phyloP scores from a whole-genome alignment of 2,888 invertebrate genomes.

The Lasioglossum oenotherae region DNA sequence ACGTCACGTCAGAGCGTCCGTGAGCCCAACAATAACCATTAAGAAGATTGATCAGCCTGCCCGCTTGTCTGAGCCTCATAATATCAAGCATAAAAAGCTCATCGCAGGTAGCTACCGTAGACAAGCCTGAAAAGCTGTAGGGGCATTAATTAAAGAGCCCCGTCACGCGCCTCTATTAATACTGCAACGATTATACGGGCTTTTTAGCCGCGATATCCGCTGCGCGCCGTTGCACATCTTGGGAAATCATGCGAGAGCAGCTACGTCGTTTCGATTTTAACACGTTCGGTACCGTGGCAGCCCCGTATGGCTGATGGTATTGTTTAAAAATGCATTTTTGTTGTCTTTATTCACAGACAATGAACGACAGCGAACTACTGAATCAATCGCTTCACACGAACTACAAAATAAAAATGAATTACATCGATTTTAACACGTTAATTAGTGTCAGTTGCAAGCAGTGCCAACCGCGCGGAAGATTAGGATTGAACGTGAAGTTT shows the following conservation, averaged over 20 bases:
- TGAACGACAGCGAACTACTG: neutral
- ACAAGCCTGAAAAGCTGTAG: slow-evolving; percentile 40
- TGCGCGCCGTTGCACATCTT: neutral
- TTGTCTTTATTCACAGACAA: no score
- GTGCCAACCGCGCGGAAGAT: neutral
- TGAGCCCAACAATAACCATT: slow-evolving; percentile 61
- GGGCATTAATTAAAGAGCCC: slow-evolving; percentile 48
- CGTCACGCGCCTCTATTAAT: slow-evolving; percentile 49
- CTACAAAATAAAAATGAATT: neutral
- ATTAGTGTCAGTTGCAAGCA: neutral
- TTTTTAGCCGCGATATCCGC: slow-evolving; percentile 16
- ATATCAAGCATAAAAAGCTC: slow-evolving; percentile 54
- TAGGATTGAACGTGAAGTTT: neutral
- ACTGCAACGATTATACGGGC: slow-evolving; percentile 32
- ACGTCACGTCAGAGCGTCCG: slow-evolving; percentile 49
- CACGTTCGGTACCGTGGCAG: neutral
- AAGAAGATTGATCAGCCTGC: slow-evolving; percentile 60
- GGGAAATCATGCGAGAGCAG: neutral
- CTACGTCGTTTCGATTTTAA: neutral
- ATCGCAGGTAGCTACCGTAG: slow-evolving; percentile 56
- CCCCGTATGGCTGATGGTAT: neutral
- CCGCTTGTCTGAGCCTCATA: slow-evolving; percentile 45
- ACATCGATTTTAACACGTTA: neutral
- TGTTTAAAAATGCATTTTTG: neutral
- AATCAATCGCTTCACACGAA: neutral